Percentiles rank a stretch among this genome's conserved stretches.
Conservation (phyloP, 2,113 vertebrate species). For the Actenoides hombroni region DNA sequence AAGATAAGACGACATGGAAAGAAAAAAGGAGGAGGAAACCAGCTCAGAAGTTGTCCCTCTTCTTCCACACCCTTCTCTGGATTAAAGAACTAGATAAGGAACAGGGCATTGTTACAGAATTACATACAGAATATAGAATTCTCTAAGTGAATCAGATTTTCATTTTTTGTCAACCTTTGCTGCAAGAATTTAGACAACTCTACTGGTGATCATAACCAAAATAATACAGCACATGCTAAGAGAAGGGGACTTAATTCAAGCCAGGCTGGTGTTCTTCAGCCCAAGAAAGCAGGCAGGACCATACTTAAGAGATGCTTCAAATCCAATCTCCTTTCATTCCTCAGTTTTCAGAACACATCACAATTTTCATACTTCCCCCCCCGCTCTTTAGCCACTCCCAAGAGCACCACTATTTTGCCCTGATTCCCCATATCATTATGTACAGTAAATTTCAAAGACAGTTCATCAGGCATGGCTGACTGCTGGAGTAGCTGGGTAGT, state of each 20-base stretch:
- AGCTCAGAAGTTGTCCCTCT: not conserved
- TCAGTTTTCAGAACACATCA: not conserved
- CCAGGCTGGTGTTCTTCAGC: not conserved
- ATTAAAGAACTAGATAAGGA: not conserved
- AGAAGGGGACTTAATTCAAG: not conserved
- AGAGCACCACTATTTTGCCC: not conserved
- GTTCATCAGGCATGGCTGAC: not conserved
- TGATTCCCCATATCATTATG: not conserved
- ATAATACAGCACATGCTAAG: accelerated
- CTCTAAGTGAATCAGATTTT: not conserved
- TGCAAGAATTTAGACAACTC: not conserved
- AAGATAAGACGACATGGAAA: not conserved
- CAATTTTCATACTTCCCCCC: not conserved
- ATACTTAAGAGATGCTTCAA: not conserved
- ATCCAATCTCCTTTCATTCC: not conserved
- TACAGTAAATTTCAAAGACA: not conserved
- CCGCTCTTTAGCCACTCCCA: not conserved
- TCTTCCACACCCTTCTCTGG: not conserved
- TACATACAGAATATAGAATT: not conserved
- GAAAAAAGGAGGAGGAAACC: not conserved
- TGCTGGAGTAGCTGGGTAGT: not conserved
- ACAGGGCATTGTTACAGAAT: not conserved
- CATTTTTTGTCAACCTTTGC: not conserved
- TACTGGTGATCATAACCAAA: accelerated
- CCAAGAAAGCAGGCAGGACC: not conserved